Evolutionary conservation across 2,797 vertebrate genomes (phyloP), one percentile per base, ranked within the genome.

Genomic region (Fistularia commersonii): DNA sequence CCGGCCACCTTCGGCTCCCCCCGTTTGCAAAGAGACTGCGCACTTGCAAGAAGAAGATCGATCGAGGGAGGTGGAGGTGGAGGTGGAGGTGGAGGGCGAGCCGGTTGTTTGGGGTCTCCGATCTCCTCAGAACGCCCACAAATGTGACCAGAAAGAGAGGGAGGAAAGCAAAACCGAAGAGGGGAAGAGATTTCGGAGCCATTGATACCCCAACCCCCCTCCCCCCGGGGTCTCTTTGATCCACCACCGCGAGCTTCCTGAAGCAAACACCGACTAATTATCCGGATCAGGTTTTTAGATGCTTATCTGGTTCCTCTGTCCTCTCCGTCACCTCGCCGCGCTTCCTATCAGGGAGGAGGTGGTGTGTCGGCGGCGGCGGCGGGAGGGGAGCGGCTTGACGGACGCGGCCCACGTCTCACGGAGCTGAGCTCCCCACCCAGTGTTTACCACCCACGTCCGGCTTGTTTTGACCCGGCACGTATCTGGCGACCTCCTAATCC

Each of bases 181-280:
- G 54, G 6, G 8, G 11, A 9, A 37, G 71, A 74, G 74, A 76
- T 59, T 84, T 76, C 74, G 77, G 87, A 91, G 89, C 64, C 75
- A 77, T 45, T 14, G 76, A 79, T 72, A 74, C n/a, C n/a, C n/a
- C n/a, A 9, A 40, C 38, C 8, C 10, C 11, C 38, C 23, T 39
- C n/a, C 39, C 31, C 73, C 63, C 57, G 41, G 0, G 79, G 77
- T 70, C 58, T 54, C 84, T 91, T 90, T 93, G 92, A 95, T 92
- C 86, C 74, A 81, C 81, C 81, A 59, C 76, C 70, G 84, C 70
- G 0, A 64, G 79, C 84, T 86, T 87, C 89, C 89, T 89, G 83
- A 81, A 82, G 87, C 91, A 93, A 96, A 94, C 89, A 92, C 88
- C 77, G 89, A 82, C 92, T 96, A 94, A 96, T 94, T 93, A 90